Percentiles rank a stretch among this genome's conserved stretches.
Evolutionary conservation across 2,888 invertebrate genomes (phyloP).

Genomic region (Drosophila pseudotakahashii): DNA sequence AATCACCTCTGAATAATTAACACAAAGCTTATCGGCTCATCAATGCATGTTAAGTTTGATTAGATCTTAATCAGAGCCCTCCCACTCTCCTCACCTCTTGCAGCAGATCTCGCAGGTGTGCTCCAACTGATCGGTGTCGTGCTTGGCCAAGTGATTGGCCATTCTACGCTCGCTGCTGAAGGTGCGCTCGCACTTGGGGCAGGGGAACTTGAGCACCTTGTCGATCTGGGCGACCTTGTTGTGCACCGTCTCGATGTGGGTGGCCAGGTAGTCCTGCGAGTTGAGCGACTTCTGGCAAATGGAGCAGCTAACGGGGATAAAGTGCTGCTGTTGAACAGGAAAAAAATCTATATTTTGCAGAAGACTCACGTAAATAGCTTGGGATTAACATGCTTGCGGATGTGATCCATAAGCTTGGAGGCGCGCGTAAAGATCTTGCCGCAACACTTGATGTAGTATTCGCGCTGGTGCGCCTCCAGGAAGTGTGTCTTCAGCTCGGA

Average conservation of each 20-base stretch:
- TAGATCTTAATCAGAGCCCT: too few species aligned
- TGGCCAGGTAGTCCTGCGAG: conserved; percentile 69
- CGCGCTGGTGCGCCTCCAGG: conserved; percentile 68
- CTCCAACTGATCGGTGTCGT: conserved; percentile 68
- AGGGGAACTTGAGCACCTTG: conserved; percentile 64
- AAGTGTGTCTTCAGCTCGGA: conserved; percentile 75
- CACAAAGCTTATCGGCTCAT: too few species aligned
- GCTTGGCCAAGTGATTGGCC: conserved; percentile 63
- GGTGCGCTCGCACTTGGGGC: conserved; percentile 67
- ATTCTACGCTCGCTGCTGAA: conserved; percentile 68
- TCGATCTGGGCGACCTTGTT: conserved; percentile 63
- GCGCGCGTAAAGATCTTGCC: conserved; percentile 71
- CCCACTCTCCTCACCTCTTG: conserved; percentile 49
- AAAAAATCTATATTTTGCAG: too few species aligned
- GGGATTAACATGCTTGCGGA: conserved; percentile 79
- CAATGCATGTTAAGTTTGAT: too few species aligned
- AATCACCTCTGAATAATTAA: too few species aligned
- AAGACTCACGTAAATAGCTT: conserved; percentile 72
- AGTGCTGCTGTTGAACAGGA: neutral
- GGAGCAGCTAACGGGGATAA: conserved; percentile 45
- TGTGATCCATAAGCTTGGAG: conserved; percentile 74
- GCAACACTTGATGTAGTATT: conserved; percentile 79
- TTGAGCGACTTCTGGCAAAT: conserved; percentile 71
- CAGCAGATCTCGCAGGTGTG: conserved; percentile 66
- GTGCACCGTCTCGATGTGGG: conserved; percentile 72